Percentiles rank a stretch among this genome's conserved stretches.
Evolutionary conservation across 2,888 invertebrate species (phyloP).

Genomic region (Mantis religiosa): DNA sequence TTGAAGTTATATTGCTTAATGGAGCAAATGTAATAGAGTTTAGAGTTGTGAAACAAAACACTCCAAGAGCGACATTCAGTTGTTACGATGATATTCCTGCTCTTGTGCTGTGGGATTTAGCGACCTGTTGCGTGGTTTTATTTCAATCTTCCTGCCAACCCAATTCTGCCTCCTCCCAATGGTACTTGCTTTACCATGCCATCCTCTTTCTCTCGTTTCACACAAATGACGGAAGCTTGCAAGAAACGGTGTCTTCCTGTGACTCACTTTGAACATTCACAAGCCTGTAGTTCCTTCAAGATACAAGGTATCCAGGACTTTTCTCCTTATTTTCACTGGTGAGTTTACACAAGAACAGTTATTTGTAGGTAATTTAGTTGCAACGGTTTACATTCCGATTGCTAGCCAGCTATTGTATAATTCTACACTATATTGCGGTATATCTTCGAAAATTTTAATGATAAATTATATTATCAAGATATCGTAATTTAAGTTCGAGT

Average conservation of each 20-base stretch:
- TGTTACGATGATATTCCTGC: not conserved
- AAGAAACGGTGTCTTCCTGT: not conserved
- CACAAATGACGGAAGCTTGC: not conserved
- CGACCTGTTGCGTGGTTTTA: slow-evolving; percentile 6
- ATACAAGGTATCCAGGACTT: no score
- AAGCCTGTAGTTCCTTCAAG: no score
- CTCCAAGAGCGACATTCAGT: not conserved
- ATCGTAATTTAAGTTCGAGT: no score
- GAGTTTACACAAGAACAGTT: no score
- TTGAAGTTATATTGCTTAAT: not conserved
- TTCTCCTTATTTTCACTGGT: no score
- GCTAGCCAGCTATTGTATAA: no score
- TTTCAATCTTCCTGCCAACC: not conserved
- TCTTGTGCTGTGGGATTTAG: not conserved
- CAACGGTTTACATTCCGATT: no score
- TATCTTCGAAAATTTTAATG: no score
- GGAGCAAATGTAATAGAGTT: not conserved
- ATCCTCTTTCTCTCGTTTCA: not conserved
- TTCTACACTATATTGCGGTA: no score
- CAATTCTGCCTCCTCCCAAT: not conserved
- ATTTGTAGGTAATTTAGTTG: no score
- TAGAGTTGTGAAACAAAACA: not conserved
- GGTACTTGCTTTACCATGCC: not conserved
- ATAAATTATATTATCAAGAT: no score
- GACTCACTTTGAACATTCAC: not conserved